Conservation (phyloP, 1,140 invertebrate species). For the Anagrus nilaparvatae region DNA sequence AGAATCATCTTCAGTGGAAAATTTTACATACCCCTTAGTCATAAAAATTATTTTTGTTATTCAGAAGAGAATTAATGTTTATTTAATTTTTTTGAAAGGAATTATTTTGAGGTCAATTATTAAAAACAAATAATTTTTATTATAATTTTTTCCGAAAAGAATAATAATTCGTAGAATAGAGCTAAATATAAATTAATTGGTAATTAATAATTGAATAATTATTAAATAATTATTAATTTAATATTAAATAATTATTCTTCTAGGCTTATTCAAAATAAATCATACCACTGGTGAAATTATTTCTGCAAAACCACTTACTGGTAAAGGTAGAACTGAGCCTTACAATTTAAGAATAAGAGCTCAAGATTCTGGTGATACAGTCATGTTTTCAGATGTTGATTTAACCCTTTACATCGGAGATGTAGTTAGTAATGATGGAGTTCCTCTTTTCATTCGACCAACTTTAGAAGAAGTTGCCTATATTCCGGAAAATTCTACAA, state of each 20-base stretch:
- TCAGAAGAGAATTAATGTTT: no score
- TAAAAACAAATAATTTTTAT: no score
- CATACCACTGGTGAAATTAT: conserved; percentile 55
- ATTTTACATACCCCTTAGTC: no score
- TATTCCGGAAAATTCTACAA: conserved; percentile 64
- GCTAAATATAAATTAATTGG: conserved; percentile 6
- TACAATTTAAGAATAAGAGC: conserved; percentile 60
- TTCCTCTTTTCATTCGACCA: conserved; percentile 64
- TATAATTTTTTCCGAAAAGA: no score
- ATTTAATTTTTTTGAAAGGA: no score
- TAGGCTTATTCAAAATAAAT: conserved; percentile 51
- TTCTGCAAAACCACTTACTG: conserved; percentile 55
- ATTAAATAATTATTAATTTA: not conserved
- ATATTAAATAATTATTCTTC: not conserved
- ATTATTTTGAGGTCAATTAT: no score
- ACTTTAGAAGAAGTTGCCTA: conserved; percentile 57
- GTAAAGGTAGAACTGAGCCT: conserved; percentile 65
- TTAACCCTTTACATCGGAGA: conserved; percentile 66
- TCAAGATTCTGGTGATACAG: conserved; percentile 57
- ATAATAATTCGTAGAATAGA: no score
- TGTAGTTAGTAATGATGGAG: conserved; percentile 73
- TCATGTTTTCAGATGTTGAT: conserved; percentile 51
- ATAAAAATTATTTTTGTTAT: no score
- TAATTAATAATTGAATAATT: no score
- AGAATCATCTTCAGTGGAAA: no score